A percentile compares a stretch with the other conserved stretches of the same genome.
Evolutionary conservation across 2,797 vertebrate genomes (phyloP).

Genomic region (Acipenser oxyrinchus): DNA sequence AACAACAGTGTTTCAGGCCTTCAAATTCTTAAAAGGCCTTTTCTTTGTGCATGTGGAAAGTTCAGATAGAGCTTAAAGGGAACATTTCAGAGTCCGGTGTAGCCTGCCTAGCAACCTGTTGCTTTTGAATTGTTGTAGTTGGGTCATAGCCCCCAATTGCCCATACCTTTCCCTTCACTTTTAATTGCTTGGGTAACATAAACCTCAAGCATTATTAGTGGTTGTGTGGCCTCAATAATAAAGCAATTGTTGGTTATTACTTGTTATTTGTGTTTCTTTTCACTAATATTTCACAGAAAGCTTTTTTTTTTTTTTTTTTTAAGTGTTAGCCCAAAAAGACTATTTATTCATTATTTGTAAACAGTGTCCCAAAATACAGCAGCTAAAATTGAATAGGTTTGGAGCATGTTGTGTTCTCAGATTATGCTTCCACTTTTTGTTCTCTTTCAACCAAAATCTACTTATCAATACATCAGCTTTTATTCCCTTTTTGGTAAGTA

Average conservation of each 20-base stretch:
- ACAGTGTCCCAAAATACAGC: conserved; percentile 17
- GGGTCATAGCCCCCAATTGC: conserved; percentile 45
- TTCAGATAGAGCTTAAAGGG: conserved; percentile 36
- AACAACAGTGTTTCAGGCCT: conserved; percentile 19
- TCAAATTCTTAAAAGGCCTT: conserved; percentile 51
- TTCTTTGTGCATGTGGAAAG: conserved; percentile 61
- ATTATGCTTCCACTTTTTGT: too few species aligned
- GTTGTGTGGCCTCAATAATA: conserved; percentile 54
- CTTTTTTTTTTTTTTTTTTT: conserved; percentile 45
- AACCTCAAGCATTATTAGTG: conserved; percentile 43
- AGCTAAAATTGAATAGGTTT: neutral
- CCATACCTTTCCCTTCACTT: conserved; percentile 43
- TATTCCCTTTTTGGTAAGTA: too few species aligned
- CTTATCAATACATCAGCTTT: too few species aligned
- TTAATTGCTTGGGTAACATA: conserved; percentile 59
- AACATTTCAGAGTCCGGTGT: conserved; percentile 44
- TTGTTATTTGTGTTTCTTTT: conserved; percentile 30
- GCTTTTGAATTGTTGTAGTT: conserved; percentile 24
- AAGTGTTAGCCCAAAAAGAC: conserved; percentile 51
- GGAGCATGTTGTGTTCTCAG: neutral
- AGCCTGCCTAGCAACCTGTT: conserved; percentile 55
- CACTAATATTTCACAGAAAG: conserved; percentile 45
- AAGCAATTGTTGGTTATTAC: conserved; percentile 46
- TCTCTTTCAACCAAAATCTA: too few species aligned
- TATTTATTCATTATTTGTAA: conserved; percentile 61